These are phyloP conservation scores for Tinea trinotella DNA, from an alignment of 2,888 invertebrate genomes.

Conservation along the genomic window DNA sequence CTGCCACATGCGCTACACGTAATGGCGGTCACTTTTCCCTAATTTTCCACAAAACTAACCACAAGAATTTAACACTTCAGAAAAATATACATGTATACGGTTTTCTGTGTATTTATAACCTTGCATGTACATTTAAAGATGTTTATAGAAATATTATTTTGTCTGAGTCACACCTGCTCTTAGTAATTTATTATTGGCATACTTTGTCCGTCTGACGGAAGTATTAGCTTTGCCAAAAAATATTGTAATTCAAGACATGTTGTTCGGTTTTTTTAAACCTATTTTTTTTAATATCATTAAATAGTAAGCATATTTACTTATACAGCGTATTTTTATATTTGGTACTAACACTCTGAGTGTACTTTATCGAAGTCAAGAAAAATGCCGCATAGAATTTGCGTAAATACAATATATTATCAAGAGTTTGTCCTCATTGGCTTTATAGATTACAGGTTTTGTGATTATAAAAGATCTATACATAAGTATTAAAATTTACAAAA, in stretches of 20 bases:
- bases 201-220: neutral
- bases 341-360: slow-evolving; percentile 8
- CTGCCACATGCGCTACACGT: slow-evolving; percentile 3
- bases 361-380: slow-evolving; percentile 6
- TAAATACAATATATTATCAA: slow-evolving; percentile 39
- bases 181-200: neutral
- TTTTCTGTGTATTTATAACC: no score
- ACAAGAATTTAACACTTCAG: no score
- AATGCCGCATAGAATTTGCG: slow-evolving; percentile 48
- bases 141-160: no score
- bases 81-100: no score
- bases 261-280: no score
- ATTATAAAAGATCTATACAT: neutral
- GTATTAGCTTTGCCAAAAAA: neutral
- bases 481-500: neutral
- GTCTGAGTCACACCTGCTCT: no score
- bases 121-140: no score
- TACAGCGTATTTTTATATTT: no score
- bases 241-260: no score
- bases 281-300: no score
- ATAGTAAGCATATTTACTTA: neutral
- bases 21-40: neutral
- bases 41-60: no score
- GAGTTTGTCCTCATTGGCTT: slow-evolving; percentile 26
- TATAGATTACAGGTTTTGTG: neutral